These are phyloP conservation scores for Microcebus tavaratra DNA, from an alignment of 2,113 vertebrate species.

Conservation along the genomic window DNA sequence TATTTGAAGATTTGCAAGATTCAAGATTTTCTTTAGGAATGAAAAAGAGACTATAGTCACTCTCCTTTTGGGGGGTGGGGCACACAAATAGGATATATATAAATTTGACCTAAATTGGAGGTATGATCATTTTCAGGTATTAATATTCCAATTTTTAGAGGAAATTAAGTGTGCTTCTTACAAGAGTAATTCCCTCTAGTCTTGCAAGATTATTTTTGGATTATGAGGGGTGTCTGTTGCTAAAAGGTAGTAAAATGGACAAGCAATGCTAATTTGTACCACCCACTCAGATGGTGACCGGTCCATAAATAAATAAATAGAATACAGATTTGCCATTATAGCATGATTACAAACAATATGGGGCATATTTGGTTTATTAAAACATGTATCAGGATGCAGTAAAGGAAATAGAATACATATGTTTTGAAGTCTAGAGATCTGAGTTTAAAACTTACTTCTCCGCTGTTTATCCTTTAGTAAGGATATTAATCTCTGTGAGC, in stretches of 20 bases:
- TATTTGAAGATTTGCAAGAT: background rate
- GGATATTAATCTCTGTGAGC: background rate
- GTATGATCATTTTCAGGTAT: slow-evolving; percentile 17
- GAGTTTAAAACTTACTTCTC: background rate
- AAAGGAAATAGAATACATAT: background rate
- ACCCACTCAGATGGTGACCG: background rate
- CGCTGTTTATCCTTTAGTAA: background rate
- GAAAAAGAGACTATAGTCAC: background rate
- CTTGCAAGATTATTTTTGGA: background rate
- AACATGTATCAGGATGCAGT: background rate
- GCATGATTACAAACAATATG: background rate
- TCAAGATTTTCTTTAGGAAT: background rate
- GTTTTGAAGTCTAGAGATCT: background rate
- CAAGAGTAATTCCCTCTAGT: background rate
- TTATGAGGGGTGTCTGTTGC: background rate
- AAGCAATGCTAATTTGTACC: background rate
- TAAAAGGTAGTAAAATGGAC: background rate
- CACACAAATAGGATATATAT: background rate
- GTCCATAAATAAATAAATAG: background rate
- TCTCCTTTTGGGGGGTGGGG: background rate
- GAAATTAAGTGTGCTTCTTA: background rate
- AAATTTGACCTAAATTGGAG: background rate
- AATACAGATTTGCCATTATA: background rate
- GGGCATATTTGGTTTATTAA: background rate
- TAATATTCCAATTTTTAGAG: background rate